Base-by-base conservation (phyloP, 2,888 invertebrate species). In the Lepeophtheirus nordmannii region DNA sequence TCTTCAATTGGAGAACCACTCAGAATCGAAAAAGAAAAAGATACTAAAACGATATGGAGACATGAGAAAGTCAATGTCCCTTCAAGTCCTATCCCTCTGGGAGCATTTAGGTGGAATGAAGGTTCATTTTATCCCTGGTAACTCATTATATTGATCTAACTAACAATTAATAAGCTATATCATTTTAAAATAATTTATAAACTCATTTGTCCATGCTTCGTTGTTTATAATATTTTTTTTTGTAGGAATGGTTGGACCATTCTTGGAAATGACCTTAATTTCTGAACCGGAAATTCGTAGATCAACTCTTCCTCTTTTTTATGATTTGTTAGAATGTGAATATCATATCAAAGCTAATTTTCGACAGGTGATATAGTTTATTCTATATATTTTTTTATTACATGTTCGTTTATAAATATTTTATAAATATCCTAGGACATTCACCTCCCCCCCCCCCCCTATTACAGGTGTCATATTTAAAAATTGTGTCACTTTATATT, bases 241-340 rank as follows among this genome's bases (percentile, higher is more conserved):
- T 20, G n/a, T 20, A 62, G 62, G 86, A 0, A 89, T 94, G 82
- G 91, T 94, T 10, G 92, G 92, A 0, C 92, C 91, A 0, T 87
- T 94, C 71, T 80, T 96, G 57, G 90, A 93, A 77, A 90, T 94
- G 7, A 93, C 93, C 0, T 78, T 94, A 40, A 90, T 94, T 8
- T 87, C 88, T 0, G 89, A 91, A 72, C 82, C 82, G 46, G 86
- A 87, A 70, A 75, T 96, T 10, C 81, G 94, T 0, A 86, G 89
- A 71, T 89, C 90, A 0, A 93, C 92, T 0, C 77, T 94, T 12
- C 89, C 90, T 10, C 90, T 94, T 58, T 87, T 94, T 72, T 93
- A 90, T 72, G 90, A 93, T 71, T 87, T 96, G 82, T 93, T 96
- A 88, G 89, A 92, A 70, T 89, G 89, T 72, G 93, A 94, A 73